phyloP scores from a whole-genome alignment of 2,797 vertebrate genomes.

The Carcharodon carcharias region DNA sequence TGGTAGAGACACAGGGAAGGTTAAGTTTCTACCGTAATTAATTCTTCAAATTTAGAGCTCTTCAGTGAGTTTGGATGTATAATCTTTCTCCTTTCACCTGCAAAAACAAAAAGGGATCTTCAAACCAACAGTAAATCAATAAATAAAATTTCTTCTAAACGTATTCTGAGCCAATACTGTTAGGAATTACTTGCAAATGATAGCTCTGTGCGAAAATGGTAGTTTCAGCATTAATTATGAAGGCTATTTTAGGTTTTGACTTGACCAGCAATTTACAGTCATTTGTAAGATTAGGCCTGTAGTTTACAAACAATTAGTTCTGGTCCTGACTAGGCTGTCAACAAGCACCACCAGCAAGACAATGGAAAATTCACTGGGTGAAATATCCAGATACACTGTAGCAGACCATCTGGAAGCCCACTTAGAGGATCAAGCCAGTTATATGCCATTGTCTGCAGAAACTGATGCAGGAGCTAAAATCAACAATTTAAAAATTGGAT shows the following conservation, averaged over 20 bases:
- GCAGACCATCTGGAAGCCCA: background rate
- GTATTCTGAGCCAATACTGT: background rate
- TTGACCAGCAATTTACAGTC: background rate
- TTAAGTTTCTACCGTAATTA: conserved; percentile 65
- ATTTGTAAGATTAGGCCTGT: background rate
- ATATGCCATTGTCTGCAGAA: background rate
- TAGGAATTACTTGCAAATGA: background rate
- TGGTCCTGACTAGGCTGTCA: background rate
- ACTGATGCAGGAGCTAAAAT: background rate
- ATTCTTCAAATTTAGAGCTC: conserved; percentile 63
- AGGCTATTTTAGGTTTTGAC: background rate
- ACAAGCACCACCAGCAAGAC: background rate
- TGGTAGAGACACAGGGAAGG: background rate
- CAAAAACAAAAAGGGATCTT: background rate
- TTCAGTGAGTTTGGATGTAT: conserved; percentile 63
- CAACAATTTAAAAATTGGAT: background rate
- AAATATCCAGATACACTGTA: background rate
- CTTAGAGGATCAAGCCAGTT: background rate
- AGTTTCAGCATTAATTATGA: background rate
- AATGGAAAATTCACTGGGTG: background rate
- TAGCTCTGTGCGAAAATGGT: background rate
- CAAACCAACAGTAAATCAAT: background rate
- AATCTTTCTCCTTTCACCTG: conserved; percentile 68
- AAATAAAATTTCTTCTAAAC: background rate
- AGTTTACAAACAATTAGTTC: background rate